Evolutionary conservation across 2,797 vertebrate species (phyloP).

Genomic region (Hephaestus fuliginosus): DNA sequence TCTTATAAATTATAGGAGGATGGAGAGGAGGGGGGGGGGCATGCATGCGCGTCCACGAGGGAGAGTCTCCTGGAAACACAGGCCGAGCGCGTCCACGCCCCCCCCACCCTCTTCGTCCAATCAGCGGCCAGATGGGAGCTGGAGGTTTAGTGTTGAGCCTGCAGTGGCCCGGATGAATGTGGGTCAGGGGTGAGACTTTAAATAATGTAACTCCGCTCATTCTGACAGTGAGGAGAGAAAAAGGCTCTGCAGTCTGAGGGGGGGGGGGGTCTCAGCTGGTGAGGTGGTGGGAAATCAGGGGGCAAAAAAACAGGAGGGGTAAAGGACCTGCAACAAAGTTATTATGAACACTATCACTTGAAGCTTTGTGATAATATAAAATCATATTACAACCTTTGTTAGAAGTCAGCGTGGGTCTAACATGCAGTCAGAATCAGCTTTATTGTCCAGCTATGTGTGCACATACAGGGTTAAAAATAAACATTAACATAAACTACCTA

Average conservation of each 20-base stretch:
- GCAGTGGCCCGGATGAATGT: slow-evolving; percentile 69
- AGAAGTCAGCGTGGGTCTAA: too few species aligned
- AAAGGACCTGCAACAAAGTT: background rate
- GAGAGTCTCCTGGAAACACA: slow-evolving; percentile 82
- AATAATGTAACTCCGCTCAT: slow-evolving; percentile 55
- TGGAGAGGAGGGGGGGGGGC: background rate
- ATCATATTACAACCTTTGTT: too few species aligned
- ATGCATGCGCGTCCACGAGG: slow-evolving; percentile 45
- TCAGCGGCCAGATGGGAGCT: slow-evolving; percentile 58
- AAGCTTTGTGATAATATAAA: background rate
- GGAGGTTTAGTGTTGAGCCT: slow-evolving; percentile 65
- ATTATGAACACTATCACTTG: background rate
- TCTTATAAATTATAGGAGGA: background rate
- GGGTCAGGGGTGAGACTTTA: slow-evolving; percentile 77
- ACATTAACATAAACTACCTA: too few species aligned
- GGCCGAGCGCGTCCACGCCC: slow-evolving; percentile 45
- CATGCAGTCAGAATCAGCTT: too few species aligned
- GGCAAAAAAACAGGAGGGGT: background rate
- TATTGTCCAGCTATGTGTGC: too few species aligned
- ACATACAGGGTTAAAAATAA: too few species aligned
- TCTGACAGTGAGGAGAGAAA: background rate
- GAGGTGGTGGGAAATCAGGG: background rate
- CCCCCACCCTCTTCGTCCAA: slow-evolving; percentile 58
- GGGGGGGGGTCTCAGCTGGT: background rate
- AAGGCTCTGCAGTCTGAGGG: background rate